Percentiles rank a stretch among this genome's conserved stretches.
These are phyloP conservation scores for Gobius niger DNA, from an alignment of 2,113 vertebrate species.

Conservation along the genomic window DNA sequence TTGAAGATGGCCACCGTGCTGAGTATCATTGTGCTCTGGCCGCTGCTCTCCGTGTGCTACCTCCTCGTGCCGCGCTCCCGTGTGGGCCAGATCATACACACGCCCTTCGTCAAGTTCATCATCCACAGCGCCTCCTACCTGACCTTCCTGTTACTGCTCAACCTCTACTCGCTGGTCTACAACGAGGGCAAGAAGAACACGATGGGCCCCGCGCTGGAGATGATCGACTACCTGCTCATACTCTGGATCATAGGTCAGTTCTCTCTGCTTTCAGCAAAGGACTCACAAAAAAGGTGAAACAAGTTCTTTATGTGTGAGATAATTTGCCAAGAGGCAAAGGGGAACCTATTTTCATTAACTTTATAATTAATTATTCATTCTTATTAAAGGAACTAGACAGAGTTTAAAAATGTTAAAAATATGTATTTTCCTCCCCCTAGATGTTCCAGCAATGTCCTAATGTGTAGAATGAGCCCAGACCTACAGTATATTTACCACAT, in stretches of 20 bases:
- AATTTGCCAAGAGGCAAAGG: background rate
- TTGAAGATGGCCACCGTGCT: constrained; percentile 95
- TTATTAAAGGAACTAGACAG: too few species aligned
- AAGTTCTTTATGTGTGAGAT: too few species aligned
- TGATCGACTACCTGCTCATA: constrained; percentile 96
- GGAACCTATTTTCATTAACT: too few species aligned
- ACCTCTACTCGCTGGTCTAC: constrained; percentile 97
- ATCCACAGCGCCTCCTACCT: constrained; percentile 98
- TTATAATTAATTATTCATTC: too few species aligned
- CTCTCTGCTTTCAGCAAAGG: background rate
- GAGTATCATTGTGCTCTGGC: constrained; percentile 92
- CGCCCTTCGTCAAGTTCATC: constrained; percentile 98
- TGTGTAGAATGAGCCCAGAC: too few species aligned
- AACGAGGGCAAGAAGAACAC: constrained; percentile 94
- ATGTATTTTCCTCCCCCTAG: too few species aligned
- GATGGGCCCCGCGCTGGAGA: constrained; percentile 92
- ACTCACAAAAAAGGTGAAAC: too few species aligned
- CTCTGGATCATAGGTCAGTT: constrained; percentile 93
- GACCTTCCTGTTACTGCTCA: constrained; percentile 92
- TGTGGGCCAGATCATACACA: constrained; percentile 95
- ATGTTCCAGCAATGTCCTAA: too few species aligned
- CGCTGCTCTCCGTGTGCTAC: constrained; percentile 92
- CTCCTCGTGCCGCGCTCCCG: constrained; percentile 94
- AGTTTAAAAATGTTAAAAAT: too few species aligned
- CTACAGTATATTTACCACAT: too few species aligned